Evolutionary conservation across 2,888 invertebrate genomes (phyloP), one percentile per base, ranked within the genome.

Genomic region (Ferdinandea cuprea): DNA sequence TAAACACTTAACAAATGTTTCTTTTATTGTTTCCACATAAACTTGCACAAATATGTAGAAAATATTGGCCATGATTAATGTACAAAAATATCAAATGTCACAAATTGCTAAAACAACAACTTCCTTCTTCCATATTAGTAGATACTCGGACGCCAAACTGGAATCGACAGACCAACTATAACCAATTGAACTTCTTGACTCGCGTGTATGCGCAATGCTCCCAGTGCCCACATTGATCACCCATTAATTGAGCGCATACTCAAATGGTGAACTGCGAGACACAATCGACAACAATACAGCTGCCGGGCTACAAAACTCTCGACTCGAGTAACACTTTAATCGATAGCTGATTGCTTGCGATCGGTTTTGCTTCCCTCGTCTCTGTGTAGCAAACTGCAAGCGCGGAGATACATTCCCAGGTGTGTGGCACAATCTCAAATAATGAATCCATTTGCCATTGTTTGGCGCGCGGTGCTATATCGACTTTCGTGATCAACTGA

Each of bases 341-440:
- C 77, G 72, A 73, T 72, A 68, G 44, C 52, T 68, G 78, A 83
- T 83, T 78, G 78, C 63, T 44, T 19, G 65, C 81, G 35, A 83
- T 83, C 83, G 58, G 21, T 40, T 63, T 19, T 37, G 68, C 68
- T 78, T 73, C 66, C 72, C 63, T 68, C 78, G 42, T 61, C 52
- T 61, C 52, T 40, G 44, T 50, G 42, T 19, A 21, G 13, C 28
- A 4, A 61, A 61, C 52, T 63, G 54, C 81, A 72, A 59, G 71
- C 56, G 77, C 56, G 77, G 32, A 68, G 66, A 78, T 63, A 63
- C 78, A 83, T 83, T 83, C 83, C 77, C 83, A 83, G 83, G 83
- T 83, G 83, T 83, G 83, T 83, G 71, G 56, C 19, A 63, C 21
- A 44, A 74, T 68, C 13, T 65, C 40, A 71, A 61, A 68, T 52